Evolutionary conservation across 1,140 invertebrate species (phyloP).

Genomic region (Mycetomoellerius zeteki): DNA sequence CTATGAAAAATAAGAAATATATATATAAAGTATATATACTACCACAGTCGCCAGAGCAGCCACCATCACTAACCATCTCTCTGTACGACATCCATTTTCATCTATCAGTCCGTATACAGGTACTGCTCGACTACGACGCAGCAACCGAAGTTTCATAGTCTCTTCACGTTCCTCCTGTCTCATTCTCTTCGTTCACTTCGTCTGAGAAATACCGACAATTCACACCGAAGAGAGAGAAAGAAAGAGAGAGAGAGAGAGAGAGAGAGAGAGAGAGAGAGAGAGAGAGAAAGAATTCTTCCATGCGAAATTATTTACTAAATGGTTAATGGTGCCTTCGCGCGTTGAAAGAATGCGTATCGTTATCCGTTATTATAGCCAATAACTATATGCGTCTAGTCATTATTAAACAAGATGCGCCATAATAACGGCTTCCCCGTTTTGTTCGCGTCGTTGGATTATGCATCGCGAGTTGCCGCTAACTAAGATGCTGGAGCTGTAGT

Average conservation of each 20-base stretch:
- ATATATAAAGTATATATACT: conserved; percentile 33
- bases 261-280: neutral
- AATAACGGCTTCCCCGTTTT: neutral
- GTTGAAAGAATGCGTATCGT: conserved; percentile 18
- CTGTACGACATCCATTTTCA: conserved; percentile 72
- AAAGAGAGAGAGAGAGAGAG: neutral
- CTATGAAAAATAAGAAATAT: conserved; percentile 69
- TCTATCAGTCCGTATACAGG: conserved; percentile 66
- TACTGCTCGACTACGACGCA: conserved; percentile 36
- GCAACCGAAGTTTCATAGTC: conserved; percentile 57
- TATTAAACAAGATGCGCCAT: conserved; percentile 5
- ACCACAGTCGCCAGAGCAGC: conserved; percentile 72
- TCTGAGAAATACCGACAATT: conserved; percentile 14
- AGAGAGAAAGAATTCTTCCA: neutral
- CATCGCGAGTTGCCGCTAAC: neutral
- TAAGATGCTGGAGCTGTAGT: neutral
- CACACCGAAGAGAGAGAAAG: neutral
- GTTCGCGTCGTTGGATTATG: neutral
- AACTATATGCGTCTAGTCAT: neutral
- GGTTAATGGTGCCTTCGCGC: conserved; percentile 27
- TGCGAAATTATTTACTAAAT: conserved; percentile 20
- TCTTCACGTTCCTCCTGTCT: conserved; percentile 42
- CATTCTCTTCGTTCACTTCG: conserved; percentile 33
- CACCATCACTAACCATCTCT: conserved; percentile 66
- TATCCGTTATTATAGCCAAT: neutral